Evolutionary conservation across 92 coral and sea anemone genomes (phyloP).

Genomic region (Bergia sp.): DNA sequence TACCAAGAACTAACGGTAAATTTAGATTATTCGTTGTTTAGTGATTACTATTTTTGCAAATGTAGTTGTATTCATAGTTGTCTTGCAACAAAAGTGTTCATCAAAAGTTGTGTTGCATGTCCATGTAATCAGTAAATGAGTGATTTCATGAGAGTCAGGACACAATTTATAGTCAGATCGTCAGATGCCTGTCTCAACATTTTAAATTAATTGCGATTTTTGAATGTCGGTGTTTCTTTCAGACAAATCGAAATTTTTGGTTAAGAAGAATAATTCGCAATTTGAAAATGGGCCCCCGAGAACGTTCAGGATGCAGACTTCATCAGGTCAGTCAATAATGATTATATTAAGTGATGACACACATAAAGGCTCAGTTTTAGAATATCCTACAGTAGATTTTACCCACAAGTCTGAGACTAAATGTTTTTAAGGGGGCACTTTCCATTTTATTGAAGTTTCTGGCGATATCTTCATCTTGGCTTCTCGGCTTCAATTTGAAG

Average conservation of each 20-base stretch:
- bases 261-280: conserved; percentile 43
- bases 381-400: too few species aligned
- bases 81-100: neutral
- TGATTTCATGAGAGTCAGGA: too few species aligned
- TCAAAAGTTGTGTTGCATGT: neutral
- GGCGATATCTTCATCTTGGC: too few species aligned
- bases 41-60: neutral
- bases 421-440: too few species aligned
- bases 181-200: too few species aligned
- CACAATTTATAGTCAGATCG: too few species aligned
- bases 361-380: too few species aligned
- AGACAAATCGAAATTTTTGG: conserved; percentile 62
- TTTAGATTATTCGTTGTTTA: neutral
- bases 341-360: neutral
- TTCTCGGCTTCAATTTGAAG: too few species aligned
- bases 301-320: conserved; percentile 61
- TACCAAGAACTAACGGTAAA: conserved; percentile 65
- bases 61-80: neutral
- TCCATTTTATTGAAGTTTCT: too few species aligned
- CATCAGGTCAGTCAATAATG: conserved; percentile 63
- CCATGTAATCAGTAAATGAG: too few species aligned
- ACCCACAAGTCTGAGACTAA: too few species aligned
- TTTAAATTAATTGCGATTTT: too few species aligned
- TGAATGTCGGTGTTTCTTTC: neutral
- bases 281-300: conserved; percentile 54